These are phyloP conservation scores for Engraulis encrasicolus DNA, from an alignment of 2,113 vertebrate species.

Conservation along the genomic window DNA sequence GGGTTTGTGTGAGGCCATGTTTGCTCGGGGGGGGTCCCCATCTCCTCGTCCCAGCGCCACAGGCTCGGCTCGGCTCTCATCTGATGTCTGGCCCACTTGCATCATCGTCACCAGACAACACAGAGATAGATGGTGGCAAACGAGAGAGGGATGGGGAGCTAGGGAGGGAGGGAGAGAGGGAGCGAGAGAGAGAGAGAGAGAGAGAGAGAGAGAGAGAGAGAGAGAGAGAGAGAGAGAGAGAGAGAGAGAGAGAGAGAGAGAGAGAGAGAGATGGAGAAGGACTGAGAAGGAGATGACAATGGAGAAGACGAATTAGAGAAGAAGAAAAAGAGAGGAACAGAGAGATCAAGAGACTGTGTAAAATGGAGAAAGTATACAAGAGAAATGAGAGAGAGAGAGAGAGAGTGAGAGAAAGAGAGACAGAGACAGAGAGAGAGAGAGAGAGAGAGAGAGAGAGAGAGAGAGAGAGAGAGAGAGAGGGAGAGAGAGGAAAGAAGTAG, in stretches of 20 bases:
- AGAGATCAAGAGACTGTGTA: too few relatives aligned
- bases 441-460: too few relatives aligned
- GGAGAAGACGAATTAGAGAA: too few relatives aligned
- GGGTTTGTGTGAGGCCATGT: conserved; percentile 7
- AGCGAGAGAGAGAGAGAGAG: neutral
- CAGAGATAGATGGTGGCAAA: neutral
- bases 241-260: neutral
- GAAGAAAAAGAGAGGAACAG: too few relatives aligned
- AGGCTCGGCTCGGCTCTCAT: neutral
- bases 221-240: neutral
- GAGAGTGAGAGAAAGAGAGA: too few relatives aligned
- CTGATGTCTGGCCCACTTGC: conserved; percentile 13
- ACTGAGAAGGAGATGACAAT: too few relatives aligned
- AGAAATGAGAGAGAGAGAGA: too few relatives aligned
- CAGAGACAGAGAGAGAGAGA: too few relatives aligned
- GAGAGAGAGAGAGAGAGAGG: too few relatives aligned
- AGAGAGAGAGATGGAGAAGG: neutral
- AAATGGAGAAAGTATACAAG: too few relatives aligned
- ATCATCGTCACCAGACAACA: conserved; percentile 6
- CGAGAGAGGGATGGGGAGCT: neutral
- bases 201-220: neutral
- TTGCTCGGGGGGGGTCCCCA: neutral
- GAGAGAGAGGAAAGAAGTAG: too few relatives aligned
- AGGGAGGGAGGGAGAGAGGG: neutral
- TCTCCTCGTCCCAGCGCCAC: neutral